Evolutionary conservation across 2,888 invertebrate species (phyloP).

Genomic region (Amaurobius ferox): DNA sequence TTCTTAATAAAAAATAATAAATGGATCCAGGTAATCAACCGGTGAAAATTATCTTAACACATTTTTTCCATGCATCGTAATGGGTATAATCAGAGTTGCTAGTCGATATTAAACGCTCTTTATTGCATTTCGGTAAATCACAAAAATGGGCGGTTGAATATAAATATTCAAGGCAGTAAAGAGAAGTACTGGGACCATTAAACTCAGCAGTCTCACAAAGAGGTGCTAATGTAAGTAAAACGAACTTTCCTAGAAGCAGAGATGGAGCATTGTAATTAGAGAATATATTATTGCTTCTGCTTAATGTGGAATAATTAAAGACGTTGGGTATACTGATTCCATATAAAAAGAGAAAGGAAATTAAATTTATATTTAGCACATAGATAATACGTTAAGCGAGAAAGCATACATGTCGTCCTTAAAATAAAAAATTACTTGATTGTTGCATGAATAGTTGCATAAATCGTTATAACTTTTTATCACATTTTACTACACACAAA

Average conservation of each 20-base stretch:
- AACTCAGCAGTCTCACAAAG: neutral
- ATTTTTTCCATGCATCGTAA: constrained; percentile 19
- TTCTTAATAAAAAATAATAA: constrained; percentile 14
- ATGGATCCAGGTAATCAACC: constrained; percentile 39
- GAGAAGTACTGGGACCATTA: neutral
- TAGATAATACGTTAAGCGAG: no score
- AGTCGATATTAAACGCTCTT: constrained; percentile 63
- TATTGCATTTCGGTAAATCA: constrained; percentile 57
- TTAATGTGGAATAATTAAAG: neutral
- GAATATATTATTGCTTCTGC: neutral
- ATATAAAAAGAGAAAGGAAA: no score
- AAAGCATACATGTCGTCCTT: no score
- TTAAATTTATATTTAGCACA: no score
- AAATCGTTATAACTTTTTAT: no score
- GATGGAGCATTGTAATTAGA: neutral
- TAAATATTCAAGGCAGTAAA: constrained; percentile 46
- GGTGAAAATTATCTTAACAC: constrained; percentile 52
- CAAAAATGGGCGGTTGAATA: constrained; percentile 40
- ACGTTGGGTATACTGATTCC: no score
- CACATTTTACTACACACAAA: no score
- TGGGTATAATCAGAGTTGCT: constrained; percentile 48
- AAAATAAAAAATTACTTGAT: no score
- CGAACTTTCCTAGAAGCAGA: neutral
- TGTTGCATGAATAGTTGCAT: no score
- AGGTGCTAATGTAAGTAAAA: neutral